Evolutionary conservation across 2,888 invertebrate genomes (phyloP).

Genomic region (Formica aserva): DNA sequence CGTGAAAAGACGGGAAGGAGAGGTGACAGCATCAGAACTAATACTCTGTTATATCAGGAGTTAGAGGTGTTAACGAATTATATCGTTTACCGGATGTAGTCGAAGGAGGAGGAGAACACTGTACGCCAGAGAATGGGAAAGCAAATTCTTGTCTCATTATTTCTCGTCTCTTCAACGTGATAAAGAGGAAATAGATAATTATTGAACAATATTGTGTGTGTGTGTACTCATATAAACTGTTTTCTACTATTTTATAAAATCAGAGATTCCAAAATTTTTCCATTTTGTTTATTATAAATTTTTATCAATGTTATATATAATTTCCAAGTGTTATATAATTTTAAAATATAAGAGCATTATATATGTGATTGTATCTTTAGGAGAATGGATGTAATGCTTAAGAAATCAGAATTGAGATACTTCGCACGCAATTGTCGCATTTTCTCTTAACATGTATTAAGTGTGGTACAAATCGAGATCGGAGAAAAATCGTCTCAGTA

Average conservation of each 20-base stretch:
- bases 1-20: slow-evolving; percentile 51
- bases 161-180: neutral
- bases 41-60: slow-evolving; percentile 83
- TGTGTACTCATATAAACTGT: neutral
- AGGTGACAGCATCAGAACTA: slow-evolving; percentile 80
- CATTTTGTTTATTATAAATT: neutral
- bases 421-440: neutral
- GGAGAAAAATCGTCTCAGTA: slow-evolving; percentile 34
- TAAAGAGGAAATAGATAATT: slow-evolving; percentile 36
- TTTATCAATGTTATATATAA: neutral
- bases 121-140: slow-evolving; percentile 14
- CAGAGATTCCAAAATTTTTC: neutral
- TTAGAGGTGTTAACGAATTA: slow-evolving; percentile 83
- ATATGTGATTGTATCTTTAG: neutral
- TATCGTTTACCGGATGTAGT: slow-evolving; percentile 71
- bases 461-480: slow-evolving; percentile 15
- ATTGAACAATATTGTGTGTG: neutral
- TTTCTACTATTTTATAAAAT: neutral
- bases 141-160: slow-evolving; percentile 25
- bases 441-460: slow-evolving; percentile 16
- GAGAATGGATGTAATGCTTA: neutral
- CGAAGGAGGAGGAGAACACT: slow-evolving; percentile 6
- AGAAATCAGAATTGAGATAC: neutral
- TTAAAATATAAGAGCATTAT: neutral
- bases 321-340: neutral